Evolutionary conservation across 2,797 vertebrate genomes (phyloP), one percentile per base, ranked within the genome.

Genomic region (Tauraco hartlaubi): DNA sequence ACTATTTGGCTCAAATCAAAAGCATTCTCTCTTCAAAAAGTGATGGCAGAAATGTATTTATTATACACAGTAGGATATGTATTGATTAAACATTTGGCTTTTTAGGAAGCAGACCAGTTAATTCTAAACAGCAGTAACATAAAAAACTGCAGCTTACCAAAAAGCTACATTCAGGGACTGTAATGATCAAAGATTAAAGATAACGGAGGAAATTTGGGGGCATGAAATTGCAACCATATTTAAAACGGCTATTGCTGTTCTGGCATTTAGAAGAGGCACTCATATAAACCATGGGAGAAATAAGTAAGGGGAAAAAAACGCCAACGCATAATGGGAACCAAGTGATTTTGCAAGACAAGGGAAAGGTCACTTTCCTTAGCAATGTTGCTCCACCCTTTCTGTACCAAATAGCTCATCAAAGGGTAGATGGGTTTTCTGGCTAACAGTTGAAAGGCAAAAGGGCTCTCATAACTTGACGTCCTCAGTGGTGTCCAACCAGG

Each of bases 221-320:
- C 95, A 90, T 95, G 94, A 95, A 97, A 97, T 94, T 67, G 90
- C 92, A 96, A 97, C 96, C 94, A 92, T 97, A 97, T 98, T 98
- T 98, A 96, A 97, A 97, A 92, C 1, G 37, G 95, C 92, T 96
- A 96, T 94, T 92, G 93, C 96, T 96, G 95, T 94, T 94, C 55
- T 66, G 68, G 88, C 74, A 80, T 92, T 94, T 94, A 90, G 69
- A 96, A 93, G 75, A 96, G 92, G 85, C 46, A 66, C 79, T 96
- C 94, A 22, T 74, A 96, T 90, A 97, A 97, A 94, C 95, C 92
- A 92, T 6, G 63, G 84, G 9, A 95, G 94, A 97, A 97, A 96
- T 56, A 52, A 96, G 49, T 28, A 94, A 78, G 48, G 21, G 9
- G 15, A 19, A 15, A 58, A 4, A 28, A 0, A 7, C 23, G 63